Base-by-base conservation (phyloP, 2,888 invertebrate species). In the Coleophora flavipennella region DNA sequence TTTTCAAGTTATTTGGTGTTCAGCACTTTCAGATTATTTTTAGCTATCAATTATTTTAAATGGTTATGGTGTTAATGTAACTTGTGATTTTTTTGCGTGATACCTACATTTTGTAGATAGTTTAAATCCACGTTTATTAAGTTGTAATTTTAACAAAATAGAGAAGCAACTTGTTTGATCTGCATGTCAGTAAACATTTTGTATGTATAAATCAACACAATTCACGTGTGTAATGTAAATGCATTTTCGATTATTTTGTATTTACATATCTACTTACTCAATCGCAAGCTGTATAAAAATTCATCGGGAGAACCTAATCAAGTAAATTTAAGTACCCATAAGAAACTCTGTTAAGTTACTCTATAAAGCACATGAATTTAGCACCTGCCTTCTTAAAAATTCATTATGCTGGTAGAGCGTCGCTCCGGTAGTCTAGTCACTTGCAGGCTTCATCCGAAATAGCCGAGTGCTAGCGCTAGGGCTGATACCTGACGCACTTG, bases 21-120 rank as follows among this genome's bases (percentile, higher is more conserved):
- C 52, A 59, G 70, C 70, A 73, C 70, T 49, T 64, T 61, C 73
- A 75, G 71, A 51, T 55, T 51, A 26, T 54, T n/a, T n/a, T n/a
- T 56, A 60, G 63, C 62, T 69, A 59, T 46, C 46, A 47, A 53
- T 56, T 59, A 42, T 58, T 59, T 51, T 50, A 36, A 46, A 53
- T 46, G 54, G 57, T 56, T 53, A 51, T 57, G 55, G 55, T 54
- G 41, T n/a, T 48, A 50, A 48, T 28, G 20, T 25, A 32, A 31
- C 13, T 37, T 25, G 31, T 25, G 25, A 31, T 25, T 29, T n/a
- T 11, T 10, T 9, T 4, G 3, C n/a, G 10, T 29, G 10, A 10
- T 3, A 8, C 10, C 10, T 29, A 4, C 10, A 29, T 27, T 27
- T 29, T 29, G 29, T 29, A 20, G 20, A 20, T 20, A 20, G 20